Conservation (phyloP, 2,888 invertebrate species). For the Latrodectus elegans region DNA sequence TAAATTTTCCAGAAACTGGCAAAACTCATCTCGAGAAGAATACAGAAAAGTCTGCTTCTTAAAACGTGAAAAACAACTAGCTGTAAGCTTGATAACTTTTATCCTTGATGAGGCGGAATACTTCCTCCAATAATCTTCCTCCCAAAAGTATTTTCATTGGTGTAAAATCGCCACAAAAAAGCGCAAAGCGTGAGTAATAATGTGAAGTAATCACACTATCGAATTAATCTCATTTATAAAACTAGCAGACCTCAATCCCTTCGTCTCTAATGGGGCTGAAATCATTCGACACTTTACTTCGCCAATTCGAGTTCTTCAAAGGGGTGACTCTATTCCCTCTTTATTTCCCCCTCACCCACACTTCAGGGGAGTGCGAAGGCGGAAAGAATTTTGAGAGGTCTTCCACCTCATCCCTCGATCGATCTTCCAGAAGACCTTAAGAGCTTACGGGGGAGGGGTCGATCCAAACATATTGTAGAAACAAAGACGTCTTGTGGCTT, state of each 20-base stretch:
- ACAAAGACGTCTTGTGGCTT: conserved; percentile 16
- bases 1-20: no score
- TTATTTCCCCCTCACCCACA: neutral
- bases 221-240: conserved; percentile 38
- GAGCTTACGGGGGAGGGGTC: conserved; percentile 1
- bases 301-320: no score
- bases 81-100: no score
- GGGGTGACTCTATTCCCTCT: no score
- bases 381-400: conserved; percentile 45
- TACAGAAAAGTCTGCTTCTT: no score
- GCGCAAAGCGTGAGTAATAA: neutral
- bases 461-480: conserved; percentile 26
- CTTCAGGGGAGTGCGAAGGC: conserved; percentile 35
- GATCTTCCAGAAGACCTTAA: conserved; percentile 26
- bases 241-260: neutral
- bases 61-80: no score
- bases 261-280: conserved; percentile 20
- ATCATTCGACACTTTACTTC: conserved; percentile 23
- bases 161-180: no score
- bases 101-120: no score
- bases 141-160: no score
- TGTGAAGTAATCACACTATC: conserved; percentile 22
- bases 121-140: no score
- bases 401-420: conserved; percentile 17
- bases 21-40: no score